Evolutionary conservation across 2,888 invertebrate genomes (phyloP), one percentile per base, ranked within the genome.

Genomic region (Mesorhabditis spiculigera): DNA sequence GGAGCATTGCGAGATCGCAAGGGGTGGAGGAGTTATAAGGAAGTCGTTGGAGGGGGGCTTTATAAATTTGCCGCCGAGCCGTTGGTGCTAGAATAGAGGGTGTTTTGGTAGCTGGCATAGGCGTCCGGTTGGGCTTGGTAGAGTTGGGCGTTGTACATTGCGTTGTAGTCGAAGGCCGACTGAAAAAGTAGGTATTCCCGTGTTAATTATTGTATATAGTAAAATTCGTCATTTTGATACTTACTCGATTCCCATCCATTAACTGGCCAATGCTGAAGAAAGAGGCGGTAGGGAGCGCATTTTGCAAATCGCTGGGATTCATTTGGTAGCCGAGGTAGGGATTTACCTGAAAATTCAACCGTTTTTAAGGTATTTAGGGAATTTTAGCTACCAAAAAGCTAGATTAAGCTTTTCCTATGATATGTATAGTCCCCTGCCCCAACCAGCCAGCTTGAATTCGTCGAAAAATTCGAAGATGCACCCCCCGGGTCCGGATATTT

Each of bases 31-130:
- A 28, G 28, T 28, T 28, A 28, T 28, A 28, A 28, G 28, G 28
- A 28, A 28, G 28, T 28, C 28, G 28, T 1, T 28, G 28, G 28
- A 28, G 3, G 28, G 28, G 28, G 28, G 28, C 28, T 28, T 50
- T 50, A 50, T n/a, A 50, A n/a, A 50, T 50, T 50, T 50, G 58
- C 58, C n/a, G 58, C 58, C 8, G 58, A 50, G 58, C 58, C 58
- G n/a, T 50, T 50, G 8, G 58, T 50, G 8, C 10, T 13, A 2
- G 58, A 50, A 50, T 50, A 50, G 8, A 50, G n/a, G n/a, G 58
- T 50, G 58, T 50, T 10, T 50, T 50, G 58, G n/a, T 50, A 50
- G 58, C 10, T 50, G n/a, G 8, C n/a, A n/a, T 50, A 50, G n/a
- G 58, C n/a, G 58, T 50, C 58, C 1, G 8, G 58, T 10, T 10